These are phyloP conservation scores for Blomia tropicalis DNA, from an alignment of 2,888 invertebrate genomes.

Conservation along the genomic window DNA sequence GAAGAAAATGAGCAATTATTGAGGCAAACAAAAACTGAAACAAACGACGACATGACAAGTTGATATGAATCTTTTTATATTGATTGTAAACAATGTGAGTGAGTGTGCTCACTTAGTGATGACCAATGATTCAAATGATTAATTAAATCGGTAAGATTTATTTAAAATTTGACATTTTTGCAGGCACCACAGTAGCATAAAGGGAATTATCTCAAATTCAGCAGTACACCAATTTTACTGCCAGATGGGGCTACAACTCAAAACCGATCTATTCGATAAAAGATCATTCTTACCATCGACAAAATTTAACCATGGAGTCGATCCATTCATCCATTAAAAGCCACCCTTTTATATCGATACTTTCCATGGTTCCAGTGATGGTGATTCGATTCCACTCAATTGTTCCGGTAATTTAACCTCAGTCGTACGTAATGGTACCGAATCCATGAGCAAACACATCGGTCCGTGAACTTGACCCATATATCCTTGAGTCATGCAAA, in stretches of 20 bases:
- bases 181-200: neutral
- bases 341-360: constrained; percentile 72
- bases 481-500: too few species aligned
- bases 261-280: neutral
- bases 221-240: too few species aligned
- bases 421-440: constrained; percentile 36
- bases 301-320: neutral
- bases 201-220: too few species aligned
- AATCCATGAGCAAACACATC: too few species aligned
- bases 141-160: neutral
- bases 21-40: too few species aligned
- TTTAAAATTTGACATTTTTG: neutral
- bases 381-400: constrained; percentile 78
- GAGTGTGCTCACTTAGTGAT: neutral
- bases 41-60: too few species aligned
- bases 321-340: constrained; percentile 31
- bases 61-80: too few species aligned
- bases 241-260: neutral
- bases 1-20: too few species aligned
- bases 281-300: neutral
- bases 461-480: too few species aligned
- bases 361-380: constrained; percentile 87
- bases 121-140: neutral
- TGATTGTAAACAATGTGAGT: neutral
- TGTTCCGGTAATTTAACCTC: constrained; percentile 82